A percentile compares a stretch with the other conserved stretches of the same genome.
phyloP scores from a whole-genome alignment of 2,113 vertebrate species.

The Brienomyrus longianalis region DNA sequence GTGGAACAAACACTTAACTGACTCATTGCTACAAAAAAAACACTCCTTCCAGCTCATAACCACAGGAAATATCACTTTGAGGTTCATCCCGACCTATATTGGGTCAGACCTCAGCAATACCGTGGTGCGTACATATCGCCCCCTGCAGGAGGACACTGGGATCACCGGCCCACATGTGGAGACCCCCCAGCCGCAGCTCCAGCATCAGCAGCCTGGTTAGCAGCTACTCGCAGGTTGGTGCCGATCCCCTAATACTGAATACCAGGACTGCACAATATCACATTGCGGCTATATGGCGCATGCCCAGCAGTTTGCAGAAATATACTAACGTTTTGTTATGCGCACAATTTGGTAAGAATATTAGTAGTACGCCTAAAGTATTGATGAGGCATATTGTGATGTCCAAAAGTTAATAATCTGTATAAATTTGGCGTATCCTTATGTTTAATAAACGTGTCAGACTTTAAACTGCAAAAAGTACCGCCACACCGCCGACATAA shows the following conservation, averaged over 20 bases:
- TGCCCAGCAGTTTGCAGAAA: neutral
- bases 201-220: constrained; percentile 87
- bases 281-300: neutral
- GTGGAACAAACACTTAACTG: neutral
- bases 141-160: constrained; percentile 72
- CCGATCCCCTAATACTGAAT: neutral
- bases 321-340: neutral
- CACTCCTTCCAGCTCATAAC: neutral
- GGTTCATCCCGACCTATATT: neutral
- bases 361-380: neutral
- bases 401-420: neutral
- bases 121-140: neutral
- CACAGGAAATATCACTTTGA: neutral
- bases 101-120: neutral
- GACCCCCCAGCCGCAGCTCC: constrained; percentile 84
- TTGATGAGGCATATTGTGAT: too few species aligned
- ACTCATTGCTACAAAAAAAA: neutral
- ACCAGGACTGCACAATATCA: neutral
- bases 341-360: neutral
- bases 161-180: constrained; percentile 69
- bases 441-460: neutral
- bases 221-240: constrained; percentile 72
- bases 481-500: neutral
- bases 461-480: neutral
- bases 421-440: neutral